A percentile compares a stretch with the other conserved stretches of the same genome.
Evolutionary conservation across 2,113 vertebrate genomes (phyloP).

Genomic region (Ameiurus melas): DNA sequence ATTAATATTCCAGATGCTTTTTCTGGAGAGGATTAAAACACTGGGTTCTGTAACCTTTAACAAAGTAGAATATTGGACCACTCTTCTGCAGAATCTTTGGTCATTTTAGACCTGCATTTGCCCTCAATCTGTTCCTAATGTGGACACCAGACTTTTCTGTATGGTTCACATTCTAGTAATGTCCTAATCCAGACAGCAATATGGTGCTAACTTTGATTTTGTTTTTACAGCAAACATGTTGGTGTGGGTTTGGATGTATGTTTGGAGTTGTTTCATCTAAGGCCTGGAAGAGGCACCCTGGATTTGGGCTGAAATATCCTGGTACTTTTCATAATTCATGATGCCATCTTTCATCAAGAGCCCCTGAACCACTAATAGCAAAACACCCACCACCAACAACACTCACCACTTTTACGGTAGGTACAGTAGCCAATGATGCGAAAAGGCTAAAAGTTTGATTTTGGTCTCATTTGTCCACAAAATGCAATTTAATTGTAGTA

Average conservation of each 20-base stretch:
- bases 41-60: neutral
- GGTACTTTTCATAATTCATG: neutral
- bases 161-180: neutral
- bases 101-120: neutral
- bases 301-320: neutral
- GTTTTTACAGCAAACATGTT: neutral
- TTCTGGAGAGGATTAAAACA: neutral
- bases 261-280: neutral
- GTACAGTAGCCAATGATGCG: neutral
- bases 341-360: neutral
- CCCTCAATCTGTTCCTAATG: neutral
- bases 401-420: neutral
- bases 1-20: neutral
- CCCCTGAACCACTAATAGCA: neutral
- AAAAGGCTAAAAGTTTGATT: neutral
- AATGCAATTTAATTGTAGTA: neutral
- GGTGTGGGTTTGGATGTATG: neutral
- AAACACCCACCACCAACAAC: neutral
- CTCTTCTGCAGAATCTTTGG: neutral
- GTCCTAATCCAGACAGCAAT: neutral
- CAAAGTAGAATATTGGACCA: neutral
- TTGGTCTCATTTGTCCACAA: neutral
- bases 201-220: neutral
- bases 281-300: neutral
- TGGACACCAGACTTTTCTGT: neutral